Conservation (phyloP, 2,797 vertebrate genomes). For the Salarias fasciatus region DNA sequence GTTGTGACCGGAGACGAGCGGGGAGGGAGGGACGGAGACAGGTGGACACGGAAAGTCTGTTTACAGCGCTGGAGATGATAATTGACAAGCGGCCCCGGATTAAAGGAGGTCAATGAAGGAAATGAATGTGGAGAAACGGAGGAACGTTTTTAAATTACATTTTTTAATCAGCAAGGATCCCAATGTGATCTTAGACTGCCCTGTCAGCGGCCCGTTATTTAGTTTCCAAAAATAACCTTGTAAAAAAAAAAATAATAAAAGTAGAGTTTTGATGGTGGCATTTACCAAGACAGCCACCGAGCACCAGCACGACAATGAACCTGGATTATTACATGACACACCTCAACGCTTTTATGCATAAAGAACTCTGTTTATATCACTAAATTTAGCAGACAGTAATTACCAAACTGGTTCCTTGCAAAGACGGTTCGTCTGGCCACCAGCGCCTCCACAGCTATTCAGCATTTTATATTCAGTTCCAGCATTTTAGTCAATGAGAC, state of each 20-base stretch:
- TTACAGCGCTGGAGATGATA: conserved; percentile 19
- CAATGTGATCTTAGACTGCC: neutral
- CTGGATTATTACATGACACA: too few relatives aligned
- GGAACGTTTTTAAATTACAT: neutral
- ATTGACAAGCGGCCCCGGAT: neutral
- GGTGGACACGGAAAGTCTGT: conserved; percentile 23
- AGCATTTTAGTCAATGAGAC: too few relatives aligned
- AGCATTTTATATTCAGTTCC: too few relatives aligned
- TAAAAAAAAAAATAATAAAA: neutral
- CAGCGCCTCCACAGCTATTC: too few relatives aligned
- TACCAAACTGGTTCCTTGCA: too few relatives aligned
- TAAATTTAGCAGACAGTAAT: too few relatives aligned
- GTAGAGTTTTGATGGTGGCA: neutral
- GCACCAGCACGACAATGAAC: too few relatives aligned
- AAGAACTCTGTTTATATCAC: too few relatives aligned
- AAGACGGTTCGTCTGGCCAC: too few relatives aligned
- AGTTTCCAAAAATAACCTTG: neutral
- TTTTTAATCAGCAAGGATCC: neutral
- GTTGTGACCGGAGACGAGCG: conserved; percentile 45
- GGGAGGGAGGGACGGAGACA: conserved; percentile 5
- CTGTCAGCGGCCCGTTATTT: neutral
- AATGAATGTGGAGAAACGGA: neutral
- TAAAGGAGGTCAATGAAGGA: neutral
- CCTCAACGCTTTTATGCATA: too few relatives aligned
- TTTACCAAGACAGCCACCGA: neutral